Evolutionary conservation across 2,888 invertebrate genomes (phyloP), one percentile per base, ranked within the genome.

Genomic region (Meta bourneti): DNA sequence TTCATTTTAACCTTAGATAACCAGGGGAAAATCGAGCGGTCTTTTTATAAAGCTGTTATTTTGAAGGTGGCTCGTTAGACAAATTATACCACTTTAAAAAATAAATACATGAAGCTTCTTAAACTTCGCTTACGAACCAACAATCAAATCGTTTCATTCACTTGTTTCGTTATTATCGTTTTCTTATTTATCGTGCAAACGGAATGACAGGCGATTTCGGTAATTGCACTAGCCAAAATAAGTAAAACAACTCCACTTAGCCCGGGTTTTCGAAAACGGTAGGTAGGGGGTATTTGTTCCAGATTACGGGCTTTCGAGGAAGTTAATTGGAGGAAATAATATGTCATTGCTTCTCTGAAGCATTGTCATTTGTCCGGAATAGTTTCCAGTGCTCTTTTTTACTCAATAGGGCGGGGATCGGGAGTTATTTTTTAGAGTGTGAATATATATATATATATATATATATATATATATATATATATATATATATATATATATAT

Each of bases 291-390:
- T 79, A 91, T 87, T 91, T 91, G 82, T 82, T 91, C 87, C 48
- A 91, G 87, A 91, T 87, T 87, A 91, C 83, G 87, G 87, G 87
- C 79, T 83, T 91, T 91, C 87, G 48, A 70, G 83, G 78, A 54
- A 87, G 91, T 91, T 91, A 91, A 91, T 91, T 91, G 91, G 87
- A 81, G 72, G 34, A 91, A 91, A 91, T 91, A 91, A 87, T 87
- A 87, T 91, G 91, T 91, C 91, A 91, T 91, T 91, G 91, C 91
- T 87, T 87, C 83, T 78, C 61, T 72, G 78, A 72, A 83, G 82
- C 79, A 91, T 91, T 91, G 91, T 91, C 91, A 90, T 91, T 91
- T 87, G 91, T 91, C 82, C 87, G 51, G 78, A 83, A 83, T 34
- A 81, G 81, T 71, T 52, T 82, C 61, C 49, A 80, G 16, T 52